Base-by-base conservation (phyloP, 2,797 vertebrate genomes). In the Fistularia tabacaria region DNA sequence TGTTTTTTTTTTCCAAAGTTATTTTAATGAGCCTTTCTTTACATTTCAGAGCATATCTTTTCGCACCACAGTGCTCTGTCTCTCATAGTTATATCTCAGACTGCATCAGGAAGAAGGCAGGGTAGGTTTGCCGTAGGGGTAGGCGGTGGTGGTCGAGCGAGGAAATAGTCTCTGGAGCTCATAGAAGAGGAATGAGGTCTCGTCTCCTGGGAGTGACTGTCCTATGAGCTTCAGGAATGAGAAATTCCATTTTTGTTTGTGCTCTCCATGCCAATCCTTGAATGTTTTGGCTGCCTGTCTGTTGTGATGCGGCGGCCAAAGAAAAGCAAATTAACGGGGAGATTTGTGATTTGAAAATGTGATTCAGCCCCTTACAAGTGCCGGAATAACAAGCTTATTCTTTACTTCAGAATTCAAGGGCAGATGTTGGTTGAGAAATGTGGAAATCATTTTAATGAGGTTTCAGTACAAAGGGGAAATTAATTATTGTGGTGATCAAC, bases 21-120 rank as follows among this genome's bases (percentile, higher is more conserved):
- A 73, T 81, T 80, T 81, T 83, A 84, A 83, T 75, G 69, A 81
- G 77, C 25, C 25, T 25, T 25, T 49, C 40, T 44, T 54, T 80
- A 77, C 69, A 79, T 73, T 54, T 64, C 56, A 40, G 36, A 54
- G n/a, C 45, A 48, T 61, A 71, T 40, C 69, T 59, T 62, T 50
- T 70, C 49, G 8, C 42, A 73, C 65, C 62, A 65, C 62, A 48
- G 14, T 46, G 57, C 57, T 57, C 6, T 39, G 49, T 55, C 51
- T 48, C 40, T 59, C 2, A 5, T 4, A 45, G 57, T n/a, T 9
- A 0, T 1, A 64, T 60, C 65, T 75, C 61, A 72, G 59, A 76
- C 67, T 54, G 15, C 57, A 57, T 54, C 57, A 7, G 25, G 59
- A 64, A 67, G n/a, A 63, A 64, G 38, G 4, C 7, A 7, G 4